These are phyloP conservation scores for Drosophila tsacasi DNA, from an alignment of 1,140 invertebrate species.

Conservation along the genomic window DNA sequence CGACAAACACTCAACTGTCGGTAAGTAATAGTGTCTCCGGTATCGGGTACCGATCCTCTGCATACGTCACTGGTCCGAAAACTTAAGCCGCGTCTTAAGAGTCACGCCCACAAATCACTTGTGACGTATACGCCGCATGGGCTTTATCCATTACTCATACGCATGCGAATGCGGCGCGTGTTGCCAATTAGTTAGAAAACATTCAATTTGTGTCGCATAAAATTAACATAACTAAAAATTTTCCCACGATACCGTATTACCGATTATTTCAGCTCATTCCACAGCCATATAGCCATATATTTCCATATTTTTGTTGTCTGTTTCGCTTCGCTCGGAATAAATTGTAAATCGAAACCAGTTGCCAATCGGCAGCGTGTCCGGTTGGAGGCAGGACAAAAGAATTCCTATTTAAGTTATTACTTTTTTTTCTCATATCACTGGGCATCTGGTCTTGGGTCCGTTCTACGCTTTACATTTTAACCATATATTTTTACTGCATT, in stretches of 20 bases:
- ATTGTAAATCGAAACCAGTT: slow-evolving; percentile 62
- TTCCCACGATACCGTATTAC: slow-evolving; percentile 65
- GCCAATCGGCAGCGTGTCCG: slow-evolving; percentile 55
- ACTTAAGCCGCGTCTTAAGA: slow-evolving; percentile 47
- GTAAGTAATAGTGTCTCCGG: slow-evolving; percentile 43
- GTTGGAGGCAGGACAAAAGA: slow-evolving; percentile 73
- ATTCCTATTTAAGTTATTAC: slow-evolving; percentile 47
- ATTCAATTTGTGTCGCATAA: slow-evolving; percentile 58
- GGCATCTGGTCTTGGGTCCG: slow-evolving; percentile 39
- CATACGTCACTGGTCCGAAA: slow-evolving; percentile 63
- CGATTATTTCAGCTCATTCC: slow-evolving; percentile 10
- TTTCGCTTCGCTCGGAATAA: slow-evolving; percentile 33
- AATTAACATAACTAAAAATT: slow-evolving; percentile 66
- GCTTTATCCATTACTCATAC: slow-evolving; percentile 59
- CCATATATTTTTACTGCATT: slow-evolving; percentile 65
- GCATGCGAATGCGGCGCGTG: slow-evolving; percentile 57
- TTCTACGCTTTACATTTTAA: slow-evolving; percentile 65
- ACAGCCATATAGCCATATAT: slow-evolving; percentile 1
- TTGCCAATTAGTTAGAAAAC: slow-evolving; percentile 65
- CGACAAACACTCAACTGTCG: slow-evolving; percentile 56
- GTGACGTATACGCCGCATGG: slow-evolving; percentile 58
- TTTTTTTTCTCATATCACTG: slow-evolving; percentile 39
- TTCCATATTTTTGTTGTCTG: slow-evolving; percentile 28
- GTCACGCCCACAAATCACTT: slow-evolving; percentile 65
- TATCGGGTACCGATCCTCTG: slow-evolving; percentile 27